Conservation (phyloP, 1,140 invertebrate species). For the Schmidtea mediterranea region DNA sequence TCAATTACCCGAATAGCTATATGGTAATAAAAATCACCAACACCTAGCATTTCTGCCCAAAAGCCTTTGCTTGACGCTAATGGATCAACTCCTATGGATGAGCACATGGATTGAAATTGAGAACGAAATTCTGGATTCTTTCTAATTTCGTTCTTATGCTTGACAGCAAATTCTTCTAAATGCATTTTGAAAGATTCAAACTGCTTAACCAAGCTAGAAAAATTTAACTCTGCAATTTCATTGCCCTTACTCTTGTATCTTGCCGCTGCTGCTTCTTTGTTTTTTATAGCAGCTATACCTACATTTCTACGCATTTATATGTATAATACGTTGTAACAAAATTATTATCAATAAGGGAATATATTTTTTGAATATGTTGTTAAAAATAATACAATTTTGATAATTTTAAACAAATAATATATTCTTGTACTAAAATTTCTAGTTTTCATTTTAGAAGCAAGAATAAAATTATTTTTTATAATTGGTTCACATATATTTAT, state of each 20-base stretch:
- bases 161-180: constrained; percentile 76
- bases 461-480: too few relatives aligned
- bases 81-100: constrained; percentile 90
- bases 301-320: neutral
- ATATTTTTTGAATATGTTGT: too few relatives aligned
- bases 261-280: neutral
- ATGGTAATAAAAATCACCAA: constrained; percentile 96
- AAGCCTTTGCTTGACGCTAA: constrained; percentile 71
- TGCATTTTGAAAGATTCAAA: constrained; percentile 68
- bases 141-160: constrained; percentile 60
- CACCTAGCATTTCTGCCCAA: constrained; percentile 79
- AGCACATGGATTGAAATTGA: constrained; percentile 97
- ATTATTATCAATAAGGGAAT: too few relatives aligned
- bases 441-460: too few relatives aligned
- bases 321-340: too few relatives aligned
- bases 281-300: neutral
- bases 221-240: neutral
- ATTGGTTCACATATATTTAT: too few relatives aligned
- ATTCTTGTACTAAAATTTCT: too few relatives aligned
- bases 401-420: too few relatives aligned
- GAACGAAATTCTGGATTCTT: constrained; percentile 71
- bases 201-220: constrained; percentile 56
- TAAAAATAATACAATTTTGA: too few relatives aligned
- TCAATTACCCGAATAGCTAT: constrained; percentile 87
- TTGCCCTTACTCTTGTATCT: neutral